Conservation (phyloP, 1,140 invertebrate species). For the Ganaspis sp. region DNA sequence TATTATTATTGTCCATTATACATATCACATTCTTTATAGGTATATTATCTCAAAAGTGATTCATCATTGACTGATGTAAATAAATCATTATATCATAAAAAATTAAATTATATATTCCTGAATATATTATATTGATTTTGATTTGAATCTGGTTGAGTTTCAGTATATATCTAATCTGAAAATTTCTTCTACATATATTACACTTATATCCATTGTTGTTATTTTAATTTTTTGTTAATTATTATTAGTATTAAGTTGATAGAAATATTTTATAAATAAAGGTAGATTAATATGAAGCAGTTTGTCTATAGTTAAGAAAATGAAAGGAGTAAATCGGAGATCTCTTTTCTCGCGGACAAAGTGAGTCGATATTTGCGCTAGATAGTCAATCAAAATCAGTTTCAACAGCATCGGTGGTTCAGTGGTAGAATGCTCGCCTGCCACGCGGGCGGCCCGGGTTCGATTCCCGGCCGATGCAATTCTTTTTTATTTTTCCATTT, state of each 20-base stretch:
- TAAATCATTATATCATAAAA: background rate
- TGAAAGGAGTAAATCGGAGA: too few species aligned
- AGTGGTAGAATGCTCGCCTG: constrained; percentile 96
- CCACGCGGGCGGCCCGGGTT: constrained; percentile 94
- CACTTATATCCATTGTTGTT: too few species aligned
- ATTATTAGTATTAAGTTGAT: too few species aligned
- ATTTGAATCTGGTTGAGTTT: too few species aligned
- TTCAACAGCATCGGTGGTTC: constrained; percentile 86
- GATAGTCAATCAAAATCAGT: background rate
- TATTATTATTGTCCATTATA: background rate
- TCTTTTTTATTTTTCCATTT: constrained; percentile 56
- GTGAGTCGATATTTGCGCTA: background rate
- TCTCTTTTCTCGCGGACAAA: too few species aligned
- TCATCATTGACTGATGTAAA: background rate
- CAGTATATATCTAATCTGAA: background rate
- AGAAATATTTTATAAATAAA: too few species aligned
- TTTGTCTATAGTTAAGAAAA: too few species aligned
- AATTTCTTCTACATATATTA: background rate
- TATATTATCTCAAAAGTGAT: background rate
- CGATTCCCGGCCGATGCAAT: constrained; percentile 89
- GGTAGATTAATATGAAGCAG: too few species aligned
- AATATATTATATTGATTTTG: too few species aligned
- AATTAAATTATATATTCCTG: background rate
- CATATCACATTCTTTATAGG: too few species aligned
- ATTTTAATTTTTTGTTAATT: too few species aligned